These are phyloP conservation scores for Caerostris darwini DNA, from an alignment of 1,140 invertebrate genomes.

Conservation along the genomic window DNA sequence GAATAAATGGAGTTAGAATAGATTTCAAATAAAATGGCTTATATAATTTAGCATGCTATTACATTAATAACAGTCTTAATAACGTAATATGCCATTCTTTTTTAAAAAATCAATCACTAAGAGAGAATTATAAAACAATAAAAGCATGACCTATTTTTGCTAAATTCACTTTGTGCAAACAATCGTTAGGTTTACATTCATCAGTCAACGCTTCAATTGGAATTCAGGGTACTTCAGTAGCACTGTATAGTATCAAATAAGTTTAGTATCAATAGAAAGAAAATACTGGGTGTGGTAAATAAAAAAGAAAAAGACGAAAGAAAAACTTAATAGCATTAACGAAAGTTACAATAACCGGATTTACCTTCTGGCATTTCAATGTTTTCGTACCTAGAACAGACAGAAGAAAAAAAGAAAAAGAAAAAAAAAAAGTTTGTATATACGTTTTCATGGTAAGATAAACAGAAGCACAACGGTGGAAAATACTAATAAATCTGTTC, in stretches of 20 bases:
- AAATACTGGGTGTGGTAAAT: not conserved
- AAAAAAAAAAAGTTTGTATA: not conserved
- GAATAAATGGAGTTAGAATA: no score
- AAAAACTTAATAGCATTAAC: not conserved
- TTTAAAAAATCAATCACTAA: no score
- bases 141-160: no score
- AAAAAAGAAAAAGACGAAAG: not conserved
- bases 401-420: not conserved
- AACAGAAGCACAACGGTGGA: not conserved
- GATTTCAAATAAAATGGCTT: no score
- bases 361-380: not conserved
- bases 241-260: not conserved
- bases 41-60: no score
- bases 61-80: no score
- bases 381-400: not conserved
- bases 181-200: not conserved
- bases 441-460: constrained; percentile 9
- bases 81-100: no score
- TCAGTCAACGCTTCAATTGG: not conserved
- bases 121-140: no score
- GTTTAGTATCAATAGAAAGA: not conserved
- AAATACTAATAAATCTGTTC: constrained; percentile 12
- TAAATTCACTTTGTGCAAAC: no score
- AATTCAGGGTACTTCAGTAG: not conserved
- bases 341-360: constrained; percentile 30